Base-by-base conservation (phyloP, 1,140 invertebrate genomes). In the Zophobas atratus region DNA sequence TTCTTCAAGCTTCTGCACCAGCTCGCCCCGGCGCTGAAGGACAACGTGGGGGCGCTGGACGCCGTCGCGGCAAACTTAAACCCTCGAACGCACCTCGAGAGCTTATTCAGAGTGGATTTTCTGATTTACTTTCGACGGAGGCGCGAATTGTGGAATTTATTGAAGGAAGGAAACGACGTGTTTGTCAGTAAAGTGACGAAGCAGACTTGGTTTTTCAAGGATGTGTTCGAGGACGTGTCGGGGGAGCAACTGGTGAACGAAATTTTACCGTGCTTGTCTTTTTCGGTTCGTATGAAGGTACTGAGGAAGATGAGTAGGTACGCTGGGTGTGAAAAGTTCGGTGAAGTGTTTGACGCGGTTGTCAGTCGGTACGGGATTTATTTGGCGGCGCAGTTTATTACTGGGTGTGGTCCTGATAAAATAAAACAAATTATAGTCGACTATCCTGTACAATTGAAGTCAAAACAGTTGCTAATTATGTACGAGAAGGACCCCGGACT, bases 171-270 rank as follows among this genome's bases (percentile, higher is more conserved):
- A 38, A 56, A 79, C 48, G 77, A 75, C 49, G 72, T 71, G 32
- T 75, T 71, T 56, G 56, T 79, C 20, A 79, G 77, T 39, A 79
- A 79, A 56, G 76, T 79, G 6, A 33, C 51, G 35, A 79, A 79
- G 55, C 77, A 79, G 34, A 6, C 6, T 55, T 79, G 77, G 77
- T 79, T 75, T 43, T 70, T 77, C 32, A 36, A 76, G 56, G 57
- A 75, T 4, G 38, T 38, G 1, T 79, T 79, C 53, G 51, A 36
- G 2, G 33, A 76, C 36, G 20, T 79, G 20, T 20, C 39, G 46
- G 36, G 43, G 4, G 35, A 56, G 2, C n/a, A 53, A 71, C 33
- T 79, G 6, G 63, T 76, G 1, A 70, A 79, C 39, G 60, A 79
- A 3, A 75, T 72, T 41, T 56, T 79, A 56, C 77, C 77, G 8